Evolutionary conservation across 2,888 invertebrate genomes (phyloP), one percentile per base, ranked within the genome.

Genomic region (Elmis aenea): DNA sequence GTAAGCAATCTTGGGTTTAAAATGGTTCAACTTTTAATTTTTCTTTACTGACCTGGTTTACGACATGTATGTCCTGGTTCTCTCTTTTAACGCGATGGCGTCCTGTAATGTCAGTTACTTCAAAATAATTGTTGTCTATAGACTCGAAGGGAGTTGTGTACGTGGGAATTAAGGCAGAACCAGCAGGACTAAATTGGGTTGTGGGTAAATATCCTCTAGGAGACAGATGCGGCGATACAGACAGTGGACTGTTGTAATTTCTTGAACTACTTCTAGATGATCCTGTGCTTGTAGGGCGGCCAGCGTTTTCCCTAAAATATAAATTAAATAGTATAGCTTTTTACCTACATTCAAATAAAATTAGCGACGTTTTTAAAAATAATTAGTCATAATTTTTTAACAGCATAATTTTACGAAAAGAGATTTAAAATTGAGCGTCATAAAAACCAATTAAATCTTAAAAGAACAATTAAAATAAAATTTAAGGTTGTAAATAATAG

Each of bases 41-140:
- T n/a, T n/a, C n/a, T n/a, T n/a, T n/a, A 24, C 67, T 66, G 53
- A 77, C 77, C 74, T 78, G 77, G 58, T 73, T 75, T 20, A 67
- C 67, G 30, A 78, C 74, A 33, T 76, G 75, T 46, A 62, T 42
- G 22, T 67, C 66, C 26, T 20, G 2, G 22, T 44, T 44, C 8
- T 24, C 33, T n/a, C 20, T 26, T 18, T 32, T 9, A 40, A 27
- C 14, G 33, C 40, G 23, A 12, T 20, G 26, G n/a, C 25, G 13
- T 9, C 25, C 13, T 21, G 30, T 37, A 6, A 29, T 8, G n/a
- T 44, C 33, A 4, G 44, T 26, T 26, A 40, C 16, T 5, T 72
- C 70, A 22, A 32, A 40, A 32, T 51, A 46, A 11, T 54, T 52
- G 15, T 52, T 47, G 11, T 44, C 49, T 34, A 40, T 40, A 9